Evolutionary conservation across 2,888 invertebrate species (phyloP).

Genomic region (Nomada hirtipes): DNA sequence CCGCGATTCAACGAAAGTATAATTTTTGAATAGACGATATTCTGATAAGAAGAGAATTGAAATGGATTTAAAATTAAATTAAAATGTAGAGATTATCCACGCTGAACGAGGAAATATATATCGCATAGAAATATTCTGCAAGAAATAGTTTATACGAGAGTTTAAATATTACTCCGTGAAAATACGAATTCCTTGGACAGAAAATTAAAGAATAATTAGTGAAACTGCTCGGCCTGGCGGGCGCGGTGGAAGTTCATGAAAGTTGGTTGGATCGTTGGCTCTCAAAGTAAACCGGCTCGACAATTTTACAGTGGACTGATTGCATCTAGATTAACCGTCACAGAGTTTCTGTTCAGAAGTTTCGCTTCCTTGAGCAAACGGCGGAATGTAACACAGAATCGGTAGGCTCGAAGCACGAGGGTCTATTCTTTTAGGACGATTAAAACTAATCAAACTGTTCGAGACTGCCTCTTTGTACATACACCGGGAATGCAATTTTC

Average conservation of each 20-base stretch:
- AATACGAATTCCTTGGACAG: neutral
- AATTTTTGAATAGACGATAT: too few species aligned
- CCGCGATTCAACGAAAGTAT: neutral
- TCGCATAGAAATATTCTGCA: neutral
- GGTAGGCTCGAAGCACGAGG: conserved; percentile 1
- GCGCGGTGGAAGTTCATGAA: conserved; percentile 29
- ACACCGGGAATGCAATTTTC: neutral
- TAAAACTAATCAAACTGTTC: conserved; percentile 9
- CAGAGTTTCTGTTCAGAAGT: conserved; percentile 30
- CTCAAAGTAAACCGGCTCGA: conserved; percentile 44
- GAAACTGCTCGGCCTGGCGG: neutral
- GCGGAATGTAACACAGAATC: conserved; percentile 18
- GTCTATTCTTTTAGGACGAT: neutral
- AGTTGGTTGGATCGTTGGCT: conserved; percentile 44
- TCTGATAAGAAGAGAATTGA: too few species aligned
- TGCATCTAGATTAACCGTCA: conserved; percentile 47
- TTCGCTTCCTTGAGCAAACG: conserved; percentile 38
- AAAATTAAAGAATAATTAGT: conserved; percentile 41
- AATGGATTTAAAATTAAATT: too few species aligned
- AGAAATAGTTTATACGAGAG: neutral
- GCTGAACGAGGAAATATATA: neutral
- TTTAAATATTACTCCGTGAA: neutral
- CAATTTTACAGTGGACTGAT: conserved; percentile 48
- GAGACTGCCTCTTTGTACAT: neutral
- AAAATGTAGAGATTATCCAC: too few species aligned